Evolutionary conservation across 2,797 vertebrate genomes (phyloP), one percentile per base, ranked within the genome.

Genomic region (Echeneis naucrates): DNA sequence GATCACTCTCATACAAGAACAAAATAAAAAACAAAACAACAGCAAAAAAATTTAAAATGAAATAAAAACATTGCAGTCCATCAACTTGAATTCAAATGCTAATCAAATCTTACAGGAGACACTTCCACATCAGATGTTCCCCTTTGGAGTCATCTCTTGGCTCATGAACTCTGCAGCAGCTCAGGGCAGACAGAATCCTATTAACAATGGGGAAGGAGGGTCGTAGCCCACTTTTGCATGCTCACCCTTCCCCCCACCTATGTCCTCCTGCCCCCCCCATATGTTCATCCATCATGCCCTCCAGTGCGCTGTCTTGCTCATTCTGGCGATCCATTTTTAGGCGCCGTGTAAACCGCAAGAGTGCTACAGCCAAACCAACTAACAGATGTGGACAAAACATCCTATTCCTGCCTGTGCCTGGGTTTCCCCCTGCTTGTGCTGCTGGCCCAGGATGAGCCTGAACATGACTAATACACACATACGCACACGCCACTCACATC

Each of bases 341-440:
- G 85, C 35, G 59, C 80, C 66, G 73, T 63, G 72, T 82, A 90
- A 87, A 92, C 89, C 88, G 50, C 84, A 84, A 73, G 69, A 68
- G 69, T 58, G 81, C 76, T 47, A 71, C 72, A 66, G 91, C 91
- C 91, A 88, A 93, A 91, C 84, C 87, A 68, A 80, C 78, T 80
- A 86, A 85, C 91, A 93, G 88, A 90, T 92, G 90, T 90, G 87
- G 85, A 88, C 83, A 88, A 83, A 91, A 91, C 91, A 91, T 89
- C 87, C 89, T 89, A 88, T 90, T 92, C 85, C 88, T 88, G 87
- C 87, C 78, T 81, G 77, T 1, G 82, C 52, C 48, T 80, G 90
- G 92, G 86, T 87, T 94, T 91, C 91, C 89, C 91, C 91, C 80
- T 76, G 82, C 86, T 58, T 85, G 78, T 87, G 88, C 83, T 83